Conservation (phyloP, 2,888 invertebrate species). For the Sericinus montela region DNA sequence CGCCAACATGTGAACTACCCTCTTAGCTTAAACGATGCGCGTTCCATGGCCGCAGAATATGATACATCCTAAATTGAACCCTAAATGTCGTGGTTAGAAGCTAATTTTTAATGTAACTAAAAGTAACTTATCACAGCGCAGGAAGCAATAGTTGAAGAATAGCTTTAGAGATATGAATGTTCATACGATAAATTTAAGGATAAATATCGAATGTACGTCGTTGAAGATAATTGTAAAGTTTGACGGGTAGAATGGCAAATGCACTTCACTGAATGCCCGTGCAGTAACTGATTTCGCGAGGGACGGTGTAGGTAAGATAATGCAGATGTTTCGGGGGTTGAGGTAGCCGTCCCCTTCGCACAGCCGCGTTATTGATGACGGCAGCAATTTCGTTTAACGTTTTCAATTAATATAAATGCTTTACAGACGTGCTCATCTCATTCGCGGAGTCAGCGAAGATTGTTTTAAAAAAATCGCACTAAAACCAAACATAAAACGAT, state of each 20-base stretch:
- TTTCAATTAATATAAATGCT: conserved; percentile 72
- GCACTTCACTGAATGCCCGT: conserved; percentile 71
- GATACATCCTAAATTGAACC: conserved; percentile 30
- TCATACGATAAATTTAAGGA: conserved; percentile 26
- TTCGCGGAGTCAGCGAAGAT: conserved; percentile 2
- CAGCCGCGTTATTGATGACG: conserved; percentile 56
- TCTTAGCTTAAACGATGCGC: conserved; percentile 70
- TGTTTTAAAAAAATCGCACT: conserved; percentile 6
- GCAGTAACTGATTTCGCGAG: conserved; percentile 64
- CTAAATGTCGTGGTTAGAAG: conserved; percentile 24
- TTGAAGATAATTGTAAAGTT: conserved; percentile 52
- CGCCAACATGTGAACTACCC: conserved; percentile 77
- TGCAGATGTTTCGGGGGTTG: conserved; percentile 62
- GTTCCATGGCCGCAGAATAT: conserved; percentile 32
- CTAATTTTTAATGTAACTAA: conserved; percentile 24
- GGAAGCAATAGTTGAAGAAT: conserved; percentile 33
- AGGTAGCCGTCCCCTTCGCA: conserved; percentile 31
- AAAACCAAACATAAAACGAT: conserved; percentile 19
- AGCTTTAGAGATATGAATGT: conserved; percentile 27
- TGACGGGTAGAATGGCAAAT: conserved; percentile 64
- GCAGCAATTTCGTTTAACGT: conserved; percentile 60
- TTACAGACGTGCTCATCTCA: conserved; percentile 27
- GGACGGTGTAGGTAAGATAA: conserved; percentile 68
- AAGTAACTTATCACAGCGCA: conserved; percentile 61
- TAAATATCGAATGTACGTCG: conserved; percentile 26